These are phyloP conservation scores for Eilema griseolum DNA, from an alignment of 2,888 invertebrate species.

Conservation along the genomic window DNA sequence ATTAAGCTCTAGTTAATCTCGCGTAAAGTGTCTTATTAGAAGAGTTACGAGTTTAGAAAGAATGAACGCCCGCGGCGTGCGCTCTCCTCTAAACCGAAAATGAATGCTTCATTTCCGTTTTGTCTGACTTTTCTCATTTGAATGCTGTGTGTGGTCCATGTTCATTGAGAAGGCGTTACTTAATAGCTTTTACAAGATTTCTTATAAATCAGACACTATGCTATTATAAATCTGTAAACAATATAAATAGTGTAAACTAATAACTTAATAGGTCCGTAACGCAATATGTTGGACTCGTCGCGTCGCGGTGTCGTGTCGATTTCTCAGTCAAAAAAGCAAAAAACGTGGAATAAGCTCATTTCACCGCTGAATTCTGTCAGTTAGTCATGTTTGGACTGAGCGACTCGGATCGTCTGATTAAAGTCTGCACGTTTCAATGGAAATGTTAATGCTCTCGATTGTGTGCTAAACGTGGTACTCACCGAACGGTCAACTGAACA, in stretches of 20 bases:
- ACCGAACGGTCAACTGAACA: slow-evolving; percentile 73
- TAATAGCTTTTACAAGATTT: slow-evolving; percentile 64
- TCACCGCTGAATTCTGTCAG: slow-evolving; percentile 42
- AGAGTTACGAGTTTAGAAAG: slow-evolving; percentile 80
- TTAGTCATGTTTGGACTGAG: slow-evolving; percentile 60
- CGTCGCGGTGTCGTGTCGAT: slow-evolving; percentile 21
- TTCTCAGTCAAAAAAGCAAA: slow-evolving; percentile 38
- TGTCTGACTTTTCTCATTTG: slow-evolving; percentile 80
- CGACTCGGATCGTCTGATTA: slow-evolving; percentile 65
- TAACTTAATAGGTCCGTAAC: slow-evolving; percentile 41
- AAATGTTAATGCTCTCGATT: slow-evolving; percentile 81
- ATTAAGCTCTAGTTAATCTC: slow-evolving; percentile 78
- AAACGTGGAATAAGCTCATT: slow-evolving; percentile 43
- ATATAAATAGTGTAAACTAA: slow-evolving; percentile 58
- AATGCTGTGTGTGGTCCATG: slow-evolving; percentile 81
- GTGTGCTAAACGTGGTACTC: slow-evolving; percentile 79
- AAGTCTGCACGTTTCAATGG: slow-evolving; percentile 74
- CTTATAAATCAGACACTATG: slow-evolving; percentile 67
- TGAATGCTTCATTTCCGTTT: slow-evolving; percentile 83
- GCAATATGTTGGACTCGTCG: slow-evolving; percentile 31
- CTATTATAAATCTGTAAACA: slow-evolving; percentile 58
- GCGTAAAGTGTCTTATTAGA: slow-evolving; percentile 81
- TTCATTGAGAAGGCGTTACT: slow-evolving; percentile 70
- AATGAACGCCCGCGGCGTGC: slow-evolving; percentile 80
- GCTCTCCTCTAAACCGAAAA: slow-evolving; percentile 71